Evolutionary conservation across 2,888 invertebrate species (phyloP).

Genomic region (Fissipunctia ypsillon): DNA sequence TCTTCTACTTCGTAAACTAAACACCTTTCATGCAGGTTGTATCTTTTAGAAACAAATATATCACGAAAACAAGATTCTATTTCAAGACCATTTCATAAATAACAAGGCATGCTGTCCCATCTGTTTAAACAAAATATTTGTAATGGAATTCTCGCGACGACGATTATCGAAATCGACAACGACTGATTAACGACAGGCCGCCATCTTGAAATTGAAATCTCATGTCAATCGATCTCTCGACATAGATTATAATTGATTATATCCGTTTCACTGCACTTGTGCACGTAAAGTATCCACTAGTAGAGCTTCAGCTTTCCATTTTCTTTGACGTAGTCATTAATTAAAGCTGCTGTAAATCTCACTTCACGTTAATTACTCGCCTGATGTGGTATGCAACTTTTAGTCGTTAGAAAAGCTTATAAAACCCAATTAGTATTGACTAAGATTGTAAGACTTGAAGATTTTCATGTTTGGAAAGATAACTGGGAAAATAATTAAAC

Average conservation of each 20-base stretch:
- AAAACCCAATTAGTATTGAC: constrained; percentile 31
- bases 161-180: constrained; percentile 28
- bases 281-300: constrained; percentile 36
- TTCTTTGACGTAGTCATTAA: constrained; percentile 46
- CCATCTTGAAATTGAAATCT: constrained; percentile 54
- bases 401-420: constrained; percentile 36
- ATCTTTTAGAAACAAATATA: constrained; percentile 35
- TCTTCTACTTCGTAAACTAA: constrained; percentile 36
- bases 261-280: constrained; percentile 43
- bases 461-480: constrained; percentile 19
- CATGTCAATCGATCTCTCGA: constrained; percentile 56
- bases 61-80: constrained; percentile 48
- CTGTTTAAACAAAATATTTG: constrained; percentile 46
- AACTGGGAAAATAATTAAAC: not conserved
- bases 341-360: constrained; percentile 42
- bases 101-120: constrained; percentile 38
- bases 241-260: constrained; percentile 51
- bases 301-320: constrained; percentile 53
- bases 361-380: constrained; percentile 43
- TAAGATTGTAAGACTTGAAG: constrained; percentile 12
- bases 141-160: constrained; percentile 20
- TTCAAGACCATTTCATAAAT: constrained; percentile 55
- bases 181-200: constrained; percentile 37
- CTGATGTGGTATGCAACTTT: constrained; percentile 36
- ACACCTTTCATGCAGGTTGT: constrained; percentile 40